phyloP scores from a whole-genome alignment of 37 sponge, comb jelly and placozoan genomes.

The Crambe crambe region DNA sequence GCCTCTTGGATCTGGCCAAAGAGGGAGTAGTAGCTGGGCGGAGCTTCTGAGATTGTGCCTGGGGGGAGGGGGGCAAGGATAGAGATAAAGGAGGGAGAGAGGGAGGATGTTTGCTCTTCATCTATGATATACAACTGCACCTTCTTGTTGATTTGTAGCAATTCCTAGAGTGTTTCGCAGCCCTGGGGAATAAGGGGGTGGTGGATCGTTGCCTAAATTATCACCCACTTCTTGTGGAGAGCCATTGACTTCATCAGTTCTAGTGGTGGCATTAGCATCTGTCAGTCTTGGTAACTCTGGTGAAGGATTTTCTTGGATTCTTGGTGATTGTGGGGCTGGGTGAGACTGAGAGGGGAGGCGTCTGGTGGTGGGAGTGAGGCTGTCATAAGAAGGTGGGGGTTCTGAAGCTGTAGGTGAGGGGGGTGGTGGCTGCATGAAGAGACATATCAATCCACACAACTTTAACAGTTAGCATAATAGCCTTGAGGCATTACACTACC shows the following conservation, averaged over 20 bases:
- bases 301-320: neutral
- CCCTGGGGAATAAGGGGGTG: conserved; percentile 35
- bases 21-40: conserved; percentile 14
- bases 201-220: conserved; percentile 2
- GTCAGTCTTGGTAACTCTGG: neutral
- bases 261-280: neutral
- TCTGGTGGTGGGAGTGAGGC: neutral
- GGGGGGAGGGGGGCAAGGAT: neutral
- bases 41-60: neutral
- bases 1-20: conserved; percentile 53
- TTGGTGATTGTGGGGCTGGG: neutral
- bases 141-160: neutral
- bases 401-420: conserved; percentile 24
- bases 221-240: neutral
- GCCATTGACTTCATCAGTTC: neutral
- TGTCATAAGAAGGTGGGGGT: conserved; percentile 35
- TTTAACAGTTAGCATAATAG: too few relatives aligned
- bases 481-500: too few relatives aligned
- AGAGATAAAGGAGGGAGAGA: neutral
- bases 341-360: neutral
- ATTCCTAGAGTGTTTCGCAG: neutral
- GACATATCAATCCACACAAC: too few relatives aligned
- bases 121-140: neutral
- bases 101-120: too few relatives aligned
- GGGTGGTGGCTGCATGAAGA: conserved; percentile 10